These are phyloP conservation scores for Pteromalus puparum DNA, from an alignment of 1,140 invertebrate species.

Conservation along the genomic window DNA sequence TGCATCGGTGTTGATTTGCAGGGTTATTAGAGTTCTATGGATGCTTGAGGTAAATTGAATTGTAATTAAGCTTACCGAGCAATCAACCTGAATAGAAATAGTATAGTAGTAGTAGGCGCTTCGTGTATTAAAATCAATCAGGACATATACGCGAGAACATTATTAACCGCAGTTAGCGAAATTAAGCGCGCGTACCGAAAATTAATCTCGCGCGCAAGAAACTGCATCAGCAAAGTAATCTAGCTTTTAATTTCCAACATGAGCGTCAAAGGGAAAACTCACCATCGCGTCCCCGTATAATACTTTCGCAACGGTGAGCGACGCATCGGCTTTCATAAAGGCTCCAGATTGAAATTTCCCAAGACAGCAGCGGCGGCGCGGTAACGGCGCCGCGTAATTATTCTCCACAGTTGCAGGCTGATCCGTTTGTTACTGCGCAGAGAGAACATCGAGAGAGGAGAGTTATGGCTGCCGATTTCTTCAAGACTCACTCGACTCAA, in stretches of 20 bases:
- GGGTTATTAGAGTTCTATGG: no score
- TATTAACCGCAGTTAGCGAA: not conserved
- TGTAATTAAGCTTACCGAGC: no score
- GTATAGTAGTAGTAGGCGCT: not conserved
- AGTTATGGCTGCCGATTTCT: not conserved
- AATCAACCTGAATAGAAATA: not conserved
- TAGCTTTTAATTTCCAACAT: no score
- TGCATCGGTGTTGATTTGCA: not conserved
- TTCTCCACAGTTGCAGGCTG: not conserved
- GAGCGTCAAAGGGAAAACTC: not conserved
- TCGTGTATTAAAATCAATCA: not conserved
- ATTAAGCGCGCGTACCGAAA: no score
- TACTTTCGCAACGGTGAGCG: not conserved
- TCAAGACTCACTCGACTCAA: not conserved
- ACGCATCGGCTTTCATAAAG: conserved; percentile 8
- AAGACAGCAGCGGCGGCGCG: not conserved
- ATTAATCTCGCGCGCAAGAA: no score
- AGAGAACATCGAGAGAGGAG: not conserved
- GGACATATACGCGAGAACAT: not conserved
- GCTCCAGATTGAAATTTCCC: conserved; percentile 9
- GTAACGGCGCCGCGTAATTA: not conserved
- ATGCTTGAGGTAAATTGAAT: no score
- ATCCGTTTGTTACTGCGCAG: not conserved
- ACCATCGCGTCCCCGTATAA: not conserved
- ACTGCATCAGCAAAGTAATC: no score